Base-by-base conservation (phyloP, 1,140 invertebrate species). In the Solenopsis invicta region DNA sequence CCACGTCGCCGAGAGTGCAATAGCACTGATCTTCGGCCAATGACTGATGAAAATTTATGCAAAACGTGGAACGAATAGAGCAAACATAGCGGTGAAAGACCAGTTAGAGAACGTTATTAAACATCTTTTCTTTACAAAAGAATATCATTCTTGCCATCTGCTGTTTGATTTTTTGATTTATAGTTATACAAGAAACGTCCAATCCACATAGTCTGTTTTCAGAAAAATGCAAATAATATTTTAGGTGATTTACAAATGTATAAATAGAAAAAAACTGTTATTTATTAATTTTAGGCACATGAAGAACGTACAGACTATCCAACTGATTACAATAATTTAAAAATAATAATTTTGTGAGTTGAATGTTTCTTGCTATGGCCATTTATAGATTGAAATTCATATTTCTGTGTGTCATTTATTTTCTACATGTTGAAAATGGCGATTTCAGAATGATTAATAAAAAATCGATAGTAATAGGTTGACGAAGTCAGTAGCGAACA, bases 41-140 rank as follows among this genome's bases (percentile, higher is more conserved):
- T 61, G 54, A 76, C n/a, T 61, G 56, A 76, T 76, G 37, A 61
- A 59, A 61, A 45, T 62, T 62, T 77, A 62, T 62, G 41, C 54
- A 59, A 59, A 61, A 76, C 21, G 16, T 24, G 4, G 8, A 61
- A 45, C 52, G 37, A 29, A 45, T 18, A 61, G 4, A 1, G 4
- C n/a, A 41, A 76, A 75, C 12, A 18, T 21, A 41, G 16, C 34
- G n/a, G 10, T 29, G 21, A 76, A 76, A 12, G n/a, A 37, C 9
- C 8, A 66, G 41, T 67, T 50, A 78, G 18, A 41, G 41, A 62
- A 77, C 6, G 24, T 45, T 34, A 66, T 66, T 54, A 64, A 75
- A 72, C 13, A 24, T 34, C 4, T 67, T 69, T 37, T 78, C 61
- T 52, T 5, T n/a, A 9, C 29, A 2, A 12, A 4, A 12, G 34